Conservation (phyloP, 2,888 invertebrate genomes). For the Lumbricus terrestris region DNA sequence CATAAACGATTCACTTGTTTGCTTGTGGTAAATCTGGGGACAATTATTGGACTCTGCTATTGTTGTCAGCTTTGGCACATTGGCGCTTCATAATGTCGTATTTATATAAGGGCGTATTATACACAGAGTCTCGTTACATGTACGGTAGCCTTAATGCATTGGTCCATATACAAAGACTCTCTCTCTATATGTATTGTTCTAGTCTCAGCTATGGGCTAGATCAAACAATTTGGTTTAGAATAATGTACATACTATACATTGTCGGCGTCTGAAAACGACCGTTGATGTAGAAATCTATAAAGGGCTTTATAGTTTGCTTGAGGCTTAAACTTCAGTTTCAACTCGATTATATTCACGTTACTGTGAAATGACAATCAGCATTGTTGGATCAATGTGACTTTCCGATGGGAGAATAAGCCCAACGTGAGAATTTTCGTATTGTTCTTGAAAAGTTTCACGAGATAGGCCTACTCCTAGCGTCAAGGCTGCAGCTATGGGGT, state of each 20-base stretch:
- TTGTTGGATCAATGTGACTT: background rate
- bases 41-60: background rate
- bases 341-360: background rate
- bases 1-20: too few species aligned
- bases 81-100: background rate
- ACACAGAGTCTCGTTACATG: too few species aligned
- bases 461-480: too few species aligned
- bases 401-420: background rate
- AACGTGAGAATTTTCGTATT: background rate
- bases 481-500: too few species aligned
- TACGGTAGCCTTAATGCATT: too few species aligned
- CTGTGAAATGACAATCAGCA: background rate
- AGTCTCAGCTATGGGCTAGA: background rate
- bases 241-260: background rate
- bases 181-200: background rate
- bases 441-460: background rate
- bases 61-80: background rate
- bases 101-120: background rate
- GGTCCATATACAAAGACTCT: too few species aligned
- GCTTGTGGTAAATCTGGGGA: background rate
- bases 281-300: background rate
- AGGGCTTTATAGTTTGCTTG: background rate
- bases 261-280: background rate
- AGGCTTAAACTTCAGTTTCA: background rate
- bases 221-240: background rate